Percentiles rank a stretch among this genome's conserved stretches.
Evolutionary conservation across 2,888 invertebrate genomes (phyloP).

Genomic region (Acanthosepion pharaonis): DNA sequence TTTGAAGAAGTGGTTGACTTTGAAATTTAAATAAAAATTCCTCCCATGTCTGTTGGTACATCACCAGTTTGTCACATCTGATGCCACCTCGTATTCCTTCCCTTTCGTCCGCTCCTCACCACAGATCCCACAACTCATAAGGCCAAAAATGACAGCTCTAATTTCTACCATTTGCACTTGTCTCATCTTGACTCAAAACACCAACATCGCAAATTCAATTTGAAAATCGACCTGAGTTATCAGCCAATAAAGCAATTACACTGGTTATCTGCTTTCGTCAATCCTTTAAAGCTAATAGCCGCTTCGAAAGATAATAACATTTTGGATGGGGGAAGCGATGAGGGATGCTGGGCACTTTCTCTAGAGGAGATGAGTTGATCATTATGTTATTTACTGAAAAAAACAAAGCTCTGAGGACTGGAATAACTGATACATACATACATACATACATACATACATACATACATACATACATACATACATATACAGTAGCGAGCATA

Average conservation of each 20-base stretch:
- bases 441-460: neutral
- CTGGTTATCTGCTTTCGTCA: neutral
- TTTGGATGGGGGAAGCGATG: neutral
- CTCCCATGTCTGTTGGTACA: neutral
- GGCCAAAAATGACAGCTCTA: neutral
- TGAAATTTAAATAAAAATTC: neutral
- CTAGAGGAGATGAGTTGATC: neutral
- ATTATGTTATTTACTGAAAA: neutral
- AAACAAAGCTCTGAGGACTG: neutral
- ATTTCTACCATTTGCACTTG: neutral
- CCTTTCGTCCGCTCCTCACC: neutral
- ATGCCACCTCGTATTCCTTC: neutral
- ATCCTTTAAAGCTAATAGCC: slow-evolving; percentile 16
- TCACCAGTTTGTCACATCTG: neutral
- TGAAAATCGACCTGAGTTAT: neutral
- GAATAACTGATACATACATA: neutral
- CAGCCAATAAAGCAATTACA: neutral
- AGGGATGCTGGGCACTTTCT: neutral
- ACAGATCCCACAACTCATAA: neutral
- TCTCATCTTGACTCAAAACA: neutral
- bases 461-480: neutral
- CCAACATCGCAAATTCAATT: neutral
- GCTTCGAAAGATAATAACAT: neutral
- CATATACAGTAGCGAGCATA: neutral
- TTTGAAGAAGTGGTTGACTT: neutral